A percentile compares a stretch with the other conserved stretches of the same genome.
phyloP scores from a whole-genome alignment of 2,888 invertebrate genomes.

The Polydrusus tereticollis region DNA sequence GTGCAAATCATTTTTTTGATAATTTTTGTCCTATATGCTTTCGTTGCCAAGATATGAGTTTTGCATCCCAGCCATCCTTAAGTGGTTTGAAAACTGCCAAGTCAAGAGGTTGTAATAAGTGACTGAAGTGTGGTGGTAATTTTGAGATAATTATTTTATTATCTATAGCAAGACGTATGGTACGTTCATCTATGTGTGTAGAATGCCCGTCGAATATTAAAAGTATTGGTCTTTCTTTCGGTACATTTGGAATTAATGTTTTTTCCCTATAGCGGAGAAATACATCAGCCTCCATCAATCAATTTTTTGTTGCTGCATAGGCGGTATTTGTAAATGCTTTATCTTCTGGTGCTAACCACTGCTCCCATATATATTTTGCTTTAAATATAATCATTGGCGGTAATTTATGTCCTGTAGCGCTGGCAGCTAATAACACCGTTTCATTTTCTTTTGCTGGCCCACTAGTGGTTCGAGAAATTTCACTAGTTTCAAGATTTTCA shows the following conservation, averaged over 20 bases:
- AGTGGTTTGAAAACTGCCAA: slow-evolving; percentile 54
- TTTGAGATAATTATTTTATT: slow-evolving; percentile 13
- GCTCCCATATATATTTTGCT: no score
- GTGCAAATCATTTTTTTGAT: background rate
- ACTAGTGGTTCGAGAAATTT: no score
- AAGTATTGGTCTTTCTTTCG: slow-evolving; percentile 46
- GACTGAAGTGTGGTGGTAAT: slow-evolving; percentile 57
- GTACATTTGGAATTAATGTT: slow-evolving; percentile 46
- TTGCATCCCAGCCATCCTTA: slow-evolving; percentile 34
- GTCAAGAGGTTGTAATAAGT: slow-evolving; percentile 56
- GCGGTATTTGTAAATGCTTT: slow-evolving; percentile 31
- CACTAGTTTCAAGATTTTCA: no score
- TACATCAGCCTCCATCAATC: slow-evolving; percentile 56
- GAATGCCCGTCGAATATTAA: slow-evolving; percentile 59
- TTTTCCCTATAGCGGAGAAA: slow-evolving; percentile 58
- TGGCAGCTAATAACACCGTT: no score
- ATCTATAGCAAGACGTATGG: slow-evolving; percentile 42
- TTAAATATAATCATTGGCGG: no score
- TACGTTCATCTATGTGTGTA: slow-evolving; percentile 51
- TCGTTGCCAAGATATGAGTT: slow-evolving; percentile 27
- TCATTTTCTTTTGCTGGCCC: no score
- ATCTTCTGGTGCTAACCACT: no score
- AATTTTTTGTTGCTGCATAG: slow-evolving; percentile 52
- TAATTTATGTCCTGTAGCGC: no score
- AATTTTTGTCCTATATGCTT: slow-evolving; percentile 5